Evolutionary conservation across 2,888 invertebrate species (phyloP), one percentile per base, ranked within the genome.

Genomic region (Cyclophora albipunctata): DNA sequence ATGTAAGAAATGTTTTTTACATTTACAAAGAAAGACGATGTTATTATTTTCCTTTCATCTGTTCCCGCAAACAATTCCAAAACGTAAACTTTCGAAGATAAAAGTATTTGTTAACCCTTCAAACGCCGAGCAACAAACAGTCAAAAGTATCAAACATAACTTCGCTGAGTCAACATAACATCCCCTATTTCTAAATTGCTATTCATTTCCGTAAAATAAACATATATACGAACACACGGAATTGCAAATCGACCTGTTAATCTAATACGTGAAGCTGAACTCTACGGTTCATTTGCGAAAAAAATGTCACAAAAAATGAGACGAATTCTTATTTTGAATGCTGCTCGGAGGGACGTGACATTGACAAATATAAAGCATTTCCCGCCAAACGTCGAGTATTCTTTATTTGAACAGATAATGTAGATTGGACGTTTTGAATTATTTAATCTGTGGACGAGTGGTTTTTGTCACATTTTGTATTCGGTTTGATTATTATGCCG

Each of bases 161-260:
- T 1, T 67, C 56, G 72, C 78, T 59, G 73, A 84, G 80, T 84
- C 83, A 85, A 84, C 83, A 85, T 76, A 67, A 71, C 62, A 62
- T 66, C 67, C 78, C 84, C 79, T 73, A 70, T 68, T 62, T 59
- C 58, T 51, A 76, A 81, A 86, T 80, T 73, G 81, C 84, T 78
- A 83, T 84, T 87, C 85, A 87, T 87, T 87, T 87, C 87, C 87
- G 84, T 79, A 79, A 86, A 85, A 86, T 81, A 87, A 86, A 87
- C 87, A 87, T 81, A 87, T 81, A 77, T 80, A 79, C 74, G 71
- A 72, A 84, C 79, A 81, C 75, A 87, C 82, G 73, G 87, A 88
- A 86, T 88, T 85, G 84, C 81, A 87, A 87, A 88, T 86, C 84
- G 84, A 77, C 85, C 84, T 82, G 87, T 82, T 88, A 87, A 88